Conservation (phyloP, 2,797 vertebrate genomes). For the Girardinus metallicus region DNA sequence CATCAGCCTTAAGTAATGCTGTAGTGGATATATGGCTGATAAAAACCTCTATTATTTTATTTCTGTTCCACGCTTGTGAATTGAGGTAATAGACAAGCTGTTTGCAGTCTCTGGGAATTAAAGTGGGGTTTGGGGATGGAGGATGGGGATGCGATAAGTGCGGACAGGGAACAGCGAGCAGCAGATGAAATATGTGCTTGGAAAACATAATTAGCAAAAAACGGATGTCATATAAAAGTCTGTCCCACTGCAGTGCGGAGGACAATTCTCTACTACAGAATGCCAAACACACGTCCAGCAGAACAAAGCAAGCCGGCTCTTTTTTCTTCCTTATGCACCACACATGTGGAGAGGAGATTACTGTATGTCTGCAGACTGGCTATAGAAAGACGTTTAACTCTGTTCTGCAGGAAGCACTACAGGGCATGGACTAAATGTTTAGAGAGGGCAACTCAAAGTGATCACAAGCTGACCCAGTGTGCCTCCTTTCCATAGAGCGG, state of each 20-base stretch:
- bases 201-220: conserved; percentile 71
- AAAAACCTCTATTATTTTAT: conserved; percentile 59
- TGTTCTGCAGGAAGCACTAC: conserved; percentile 17
- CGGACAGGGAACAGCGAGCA: conserved; percentile 46
- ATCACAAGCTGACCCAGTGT: conserved; percentile 30
- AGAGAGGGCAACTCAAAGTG: conserved; percentile 24
- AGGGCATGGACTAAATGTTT: conserved; percentile 5
- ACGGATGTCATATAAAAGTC: conserved; percentile 44
- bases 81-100: conserved; percentile 63
- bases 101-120: conserved; percentile 54
- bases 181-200: conserved; percentile 68
- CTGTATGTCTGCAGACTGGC: conserved; percentile 16
- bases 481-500: conserved; percentile 8
- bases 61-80: conserved; percentile 53
- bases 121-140: conserved; percentile 33
- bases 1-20: conserved; percentile 44
- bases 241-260: conserved; percentile 39
- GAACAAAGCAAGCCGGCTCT: conserved; percentile 15
- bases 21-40: conserved; percentile 59
- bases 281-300: conserved; percentile 24
- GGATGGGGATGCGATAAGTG: conserved; percentile 44
- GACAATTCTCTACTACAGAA: conserved; percentile 30
- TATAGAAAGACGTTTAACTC: conserved; percentile 42
- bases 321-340: conserved; percentile 18
- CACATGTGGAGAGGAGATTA: conserved; percentile 41